A percentile compares a stretch with the other conserved stretches of the same genome.
Conservation (phyloP, 2,113 vertebrate species). For the Amazona guildingii region DNA sequence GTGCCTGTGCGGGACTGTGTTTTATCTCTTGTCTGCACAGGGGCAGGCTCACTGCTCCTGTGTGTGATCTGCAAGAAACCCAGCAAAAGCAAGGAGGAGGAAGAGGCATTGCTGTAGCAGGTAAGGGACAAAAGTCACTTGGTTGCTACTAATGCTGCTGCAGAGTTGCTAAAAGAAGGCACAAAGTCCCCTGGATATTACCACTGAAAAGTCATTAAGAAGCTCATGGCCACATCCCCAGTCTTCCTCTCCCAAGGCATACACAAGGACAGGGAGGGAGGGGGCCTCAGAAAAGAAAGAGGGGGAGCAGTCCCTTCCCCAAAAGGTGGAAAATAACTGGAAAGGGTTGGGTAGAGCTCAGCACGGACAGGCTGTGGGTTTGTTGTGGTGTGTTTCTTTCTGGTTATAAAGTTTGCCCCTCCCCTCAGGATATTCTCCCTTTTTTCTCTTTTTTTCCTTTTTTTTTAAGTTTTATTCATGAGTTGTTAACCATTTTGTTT, state of each 20-base stretch:
- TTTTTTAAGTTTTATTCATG: slow-evolving; percentile 79
- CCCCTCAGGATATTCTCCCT: slow-evolving; percentile 36
- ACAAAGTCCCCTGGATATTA: slow-evolving; percentile 76
- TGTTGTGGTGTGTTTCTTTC: not conserved
- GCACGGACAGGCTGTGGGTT: not conserved
- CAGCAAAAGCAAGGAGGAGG: not conserved
- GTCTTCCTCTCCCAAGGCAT: slow-evolving; percentile 38
- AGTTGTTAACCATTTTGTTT: slow-evolving; percentile 83
- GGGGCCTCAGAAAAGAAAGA: not conserved
- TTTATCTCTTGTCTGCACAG: not conserved
- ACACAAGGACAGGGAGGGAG: slow-evolving; percentile 33
- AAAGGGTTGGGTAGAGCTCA: slow-evolving; percentile 73
- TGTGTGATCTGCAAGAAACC: slow-evolving; percentile 12
- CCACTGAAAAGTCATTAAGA: slow-evolving; percentile 84
- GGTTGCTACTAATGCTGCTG: not conserved
- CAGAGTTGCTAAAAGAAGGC: slow-evolving; percentile 47
- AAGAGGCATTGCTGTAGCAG: slow-evolving; percentile 19
- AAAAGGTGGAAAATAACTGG: slow-evolving; percentile 76
- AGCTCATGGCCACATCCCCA: slow-evolving; percentile 71
- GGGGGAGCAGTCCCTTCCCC: not conserved
- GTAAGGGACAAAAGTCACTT: slow-evolving; percentile 71
- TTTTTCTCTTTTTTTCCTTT: slow-evolving; percentile 29
- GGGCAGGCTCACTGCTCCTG: not conserved
- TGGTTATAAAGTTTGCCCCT: slow-evolving; percentile 20
- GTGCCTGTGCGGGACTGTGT: not conserved